Evolutionary conservation across 2,888 invertebrate species (phyloP), one percentile per base, ranked within the genome.

Genomic region (Lochmaea crataegi): DNA sequence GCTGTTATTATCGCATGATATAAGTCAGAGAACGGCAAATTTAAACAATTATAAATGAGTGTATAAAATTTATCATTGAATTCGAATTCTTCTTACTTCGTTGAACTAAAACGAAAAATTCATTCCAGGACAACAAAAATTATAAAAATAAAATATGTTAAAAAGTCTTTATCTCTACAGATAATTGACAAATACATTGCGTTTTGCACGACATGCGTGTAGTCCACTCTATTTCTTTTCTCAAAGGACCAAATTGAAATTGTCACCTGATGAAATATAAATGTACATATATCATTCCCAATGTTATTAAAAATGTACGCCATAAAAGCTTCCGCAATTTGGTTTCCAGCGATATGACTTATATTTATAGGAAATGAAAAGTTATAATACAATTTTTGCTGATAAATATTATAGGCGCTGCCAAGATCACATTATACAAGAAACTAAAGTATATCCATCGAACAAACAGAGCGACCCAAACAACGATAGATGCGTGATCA

Each of bases 201-300:
- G 77, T 78, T 79, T 71, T 72, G 71, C 76, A 76, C 73, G 76
- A 70, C 70, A 74, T 74, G 76, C 75, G 75, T 76, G 74, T 51
- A 67, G 75, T 75, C 72, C 75, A 68, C 72, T 68, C 57, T 68
- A 38, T 74, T 76, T 65, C 73, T 72, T 71, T 69, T 71, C 72
- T 63, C 65, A 18, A 57, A 65, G 60, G 63, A 72, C 63, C 71
- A 70, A 75, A 75, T 75, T 71, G 66, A 67, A 69, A 67, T 76
- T 76, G 73, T 74, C 76, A 71, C 68, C 41, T 53, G 18, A 51
- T 58, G 67, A 67, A 72, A 72, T 68, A 73, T 73, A 68, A 26
- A 66, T 57, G 67, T 67, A 26, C 58, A 58, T 67, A 67, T 67
- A 67, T 67, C 58, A 58, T 60, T 58, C 57, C 42, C 26, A 16